Percentiles rank a stretch among this genome's conserved stretches.
These are phyloP conservation scores for Pammene fasciana DNA, from an alignment of 2,888 invertebrate genomes.

Conservation along the genomic window DNA sequence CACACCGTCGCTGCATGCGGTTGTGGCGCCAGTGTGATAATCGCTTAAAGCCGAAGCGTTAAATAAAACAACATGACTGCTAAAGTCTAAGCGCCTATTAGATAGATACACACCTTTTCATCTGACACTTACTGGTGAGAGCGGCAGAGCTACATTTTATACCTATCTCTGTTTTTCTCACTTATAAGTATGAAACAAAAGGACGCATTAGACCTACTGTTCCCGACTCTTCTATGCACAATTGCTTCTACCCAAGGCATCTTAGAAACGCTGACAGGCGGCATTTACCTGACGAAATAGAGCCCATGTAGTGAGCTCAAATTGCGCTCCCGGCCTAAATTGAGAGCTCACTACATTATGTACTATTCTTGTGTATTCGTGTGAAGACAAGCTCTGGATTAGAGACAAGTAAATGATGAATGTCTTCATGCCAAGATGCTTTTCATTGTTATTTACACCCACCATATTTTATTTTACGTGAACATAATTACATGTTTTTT, in stretches of 20 bases:
- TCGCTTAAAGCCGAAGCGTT: no score
- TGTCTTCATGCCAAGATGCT: not conserved
- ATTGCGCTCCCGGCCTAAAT: constrained; percentile 38
- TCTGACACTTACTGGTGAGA: no score
- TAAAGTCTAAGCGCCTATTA: no score
- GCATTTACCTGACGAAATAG: constrained; percentile 69
- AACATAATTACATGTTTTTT: no score
- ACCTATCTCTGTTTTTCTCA: no score
- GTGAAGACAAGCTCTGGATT: constrained; percentile 6
- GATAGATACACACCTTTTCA: no score
- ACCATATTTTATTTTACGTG: no score
- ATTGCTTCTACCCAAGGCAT: constrained; percentile 52
- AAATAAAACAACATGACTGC: no score
- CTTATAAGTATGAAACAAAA: not conserved
- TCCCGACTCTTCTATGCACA: not conserved
- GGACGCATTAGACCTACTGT: constrained; percentile 9
- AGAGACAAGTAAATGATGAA: not conserved
- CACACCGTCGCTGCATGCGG: no score
- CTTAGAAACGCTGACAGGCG: constrained; percentile 68
- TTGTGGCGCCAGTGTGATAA: no score
- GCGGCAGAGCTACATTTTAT: no score
- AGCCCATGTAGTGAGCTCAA: constrained; percentile 40
- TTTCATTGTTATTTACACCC: no score
- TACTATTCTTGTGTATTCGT: constrained; percentile 5
- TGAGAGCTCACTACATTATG: constrained; percentile 52